phyloP scores from a whole-genome alignment of 2,888 invertebrate genomes.

The Phlogophora meticulosa region DNA sequence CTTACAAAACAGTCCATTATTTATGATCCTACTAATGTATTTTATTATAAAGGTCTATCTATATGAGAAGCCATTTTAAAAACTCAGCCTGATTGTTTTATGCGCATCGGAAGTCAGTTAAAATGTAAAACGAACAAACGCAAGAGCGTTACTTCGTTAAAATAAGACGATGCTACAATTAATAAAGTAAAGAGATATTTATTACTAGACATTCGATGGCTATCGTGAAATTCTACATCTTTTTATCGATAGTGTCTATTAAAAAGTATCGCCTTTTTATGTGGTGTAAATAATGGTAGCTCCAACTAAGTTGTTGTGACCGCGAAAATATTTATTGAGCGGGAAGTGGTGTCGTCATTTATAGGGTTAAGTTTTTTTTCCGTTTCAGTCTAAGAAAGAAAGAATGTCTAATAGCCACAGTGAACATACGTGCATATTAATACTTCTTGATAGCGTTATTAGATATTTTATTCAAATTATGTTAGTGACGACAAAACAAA shows the following conservation, averaged over 20 bases:
- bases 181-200: slow-evolving; percentile 55
- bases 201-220: slow-evolving; percentile 52
- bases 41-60: slow-evolving; percentile 52
- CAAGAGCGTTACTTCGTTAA: slow-evolving; percentile 46
- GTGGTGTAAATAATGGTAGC: slow-evolving; percentile 18
- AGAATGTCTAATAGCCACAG: too few species aligned
- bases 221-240: slow-evolving; percentile 51
- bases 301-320: slow-evolving; percentile 12
- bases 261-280: slow-evolving; percentile 51
- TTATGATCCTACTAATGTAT: slow-evolving; percentile 50
- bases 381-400: too few species aligned
- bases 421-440: too few species aligned
- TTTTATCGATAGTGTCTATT: slow-evolving; percentile 36
- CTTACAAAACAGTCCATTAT: slow-evolving; percentile 42
- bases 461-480: too few species aligned
- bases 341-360: slow-evolving; percentile 26
- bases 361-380: slow-evolving; percentile 18
- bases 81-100: slow-evolving; percentile 63
- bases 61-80: slow-evolving; percentile 58
- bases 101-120: slow-evolving; percentile 57
- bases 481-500: too few species aligned
- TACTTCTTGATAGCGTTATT: too few species aligned
- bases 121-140: slow-evolving; percentile 49
- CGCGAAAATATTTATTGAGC: slow-evolving; percentile 41
- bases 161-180: slow-evolving; percentile 54